Conservation (phyloP, 2,797 vertebrate genomes). For the Rhyacichthys aspro region DNA sequence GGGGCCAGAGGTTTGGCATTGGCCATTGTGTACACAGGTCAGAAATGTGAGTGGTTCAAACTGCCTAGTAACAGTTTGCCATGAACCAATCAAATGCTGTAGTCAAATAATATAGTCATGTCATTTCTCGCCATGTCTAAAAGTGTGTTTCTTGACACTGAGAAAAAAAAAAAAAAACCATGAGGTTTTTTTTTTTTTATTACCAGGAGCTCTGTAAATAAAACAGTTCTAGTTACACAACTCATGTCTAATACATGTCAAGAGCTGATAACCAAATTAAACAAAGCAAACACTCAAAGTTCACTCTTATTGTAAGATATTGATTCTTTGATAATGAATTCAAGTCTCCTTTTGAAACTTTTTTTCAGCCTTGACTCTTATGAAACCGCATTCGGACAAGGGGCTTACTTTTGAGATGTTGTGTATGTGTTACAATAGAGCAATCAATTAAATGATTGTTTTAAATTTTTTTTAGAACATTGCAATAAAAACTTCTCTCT, state of each 20-base stretch:
- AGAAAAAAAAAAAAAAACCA: too few relatives aligned
- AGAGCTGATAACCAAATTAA: slow-evolving; percentile 29
- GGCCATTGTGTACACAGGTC: slow-evolving; percentile 41
- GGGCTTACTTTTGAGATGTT: neutral
- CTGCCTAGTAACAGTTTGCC: slow-evolving; percentile 80
- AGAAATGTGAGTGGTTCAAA: slow-evolving; percentile 67
- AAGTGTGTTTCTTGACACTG: slow-evolving; percentile 17
- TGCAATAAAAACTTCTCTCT: neutral
- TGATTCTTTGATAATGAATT: slow-evolving; percentile 38
- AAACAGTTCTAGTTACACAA: slow-evolving; percentile 6
- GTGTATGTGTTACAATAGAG: neutral
- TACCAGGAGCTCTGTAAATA: neutral
- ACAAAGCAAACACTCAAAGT: slow-evolving; percentile 54
- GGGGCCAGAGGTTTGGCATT: slow-evolving; percentile 62
- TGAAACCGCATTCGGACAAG: neutral
- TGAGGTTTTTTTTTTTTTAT: too few relatives aligned
- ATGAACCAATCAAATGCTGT: slow-evolving; percentile 68
- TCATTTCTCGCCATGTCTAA: slow-evolving; percentile 41
- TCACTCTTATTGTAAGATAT: slow-evolving; percentile 36
- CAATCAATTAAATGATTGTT: too few relatives aligned
- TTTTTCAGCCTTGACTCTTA: neutral
- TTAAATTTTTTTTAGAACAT: too few relatives aligned
- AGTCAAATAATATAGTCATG: slow-evolving; percentile 36
- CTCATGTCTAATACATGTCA: slow-evolving; percentile 14
- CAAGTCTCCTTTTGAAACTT: neutral